A percentile compares a stretch with the other conserved stretches of the same genome.
Evolutionary conservation across 2,113 vertebrate species (phyloP).

Genomic region (Hymenochirus boettgeri): DNA sequence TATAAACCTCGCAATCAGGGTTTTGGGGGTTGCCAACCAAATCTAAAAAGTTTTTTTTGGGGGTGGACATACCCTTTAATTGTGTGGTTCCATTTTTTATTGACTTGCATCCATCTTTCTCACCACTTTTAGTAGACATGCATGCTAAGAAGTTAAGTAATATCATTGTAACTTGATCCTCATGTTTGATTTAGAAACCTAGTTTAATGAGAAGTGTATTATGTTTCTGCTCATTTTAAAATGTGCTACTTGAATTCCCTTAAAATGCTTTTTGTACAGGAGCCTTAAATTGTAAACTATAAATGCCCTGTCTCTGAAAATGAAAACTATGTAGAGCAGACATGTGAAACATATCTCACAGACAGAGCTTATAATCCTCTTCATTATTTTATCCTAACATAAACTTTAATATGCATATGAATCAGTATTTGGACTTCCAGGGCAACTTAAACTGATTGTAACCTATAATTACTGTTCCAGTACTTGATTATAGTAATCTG

Average conservation of each 20-base stretch:
- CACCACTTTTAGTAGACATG: too few species aligned
- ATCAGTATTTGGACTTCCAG: conserved; percentile 89
- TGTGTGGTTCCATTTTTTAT: too few species aligned
- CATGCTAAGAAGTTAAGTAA: too few species aligned
- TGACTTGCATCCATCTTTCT: too few species aligned
- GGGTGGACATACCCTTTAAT: too few species aligned
- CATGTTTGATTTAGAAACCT: neutral
- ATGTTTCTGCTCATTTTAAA: conserved; percentile 23
- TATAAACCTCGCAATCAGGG: too few species aligned
- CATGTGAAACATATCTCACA: conserved; percentile 63
- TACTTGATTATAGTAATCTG: conserved; percentile 99
- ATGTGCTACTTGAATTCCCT: conserved; percentile 24
- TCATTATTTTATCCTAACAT: conserved; percentile 99
- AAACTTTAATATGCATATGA: conserved; percentile 96
- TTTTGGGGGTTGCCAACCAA: too few species aligned
- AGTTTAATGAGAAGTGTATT: conserved; percentile 36
- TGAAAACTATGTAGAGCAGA: conserved; percentile 46
- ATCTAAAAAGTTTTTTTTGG: too few species aligned
- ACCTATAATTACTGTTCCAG: conserved; percentile 98
- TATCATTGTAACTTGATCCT: neutral
- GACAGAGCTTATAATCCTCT: conserved; percentile 83
- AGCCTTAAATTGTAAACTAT: conserved; percentile 40
- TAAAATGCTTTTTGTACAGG: conserved; percentile 39
- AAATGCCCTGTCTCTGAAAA: conserved; percentile 50
- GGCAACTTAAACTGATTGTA: conserved; percentile 93